Conservation (phyloP, 2,797 vertebrate genomes). For the Gorsachius magnificus region DNA sequence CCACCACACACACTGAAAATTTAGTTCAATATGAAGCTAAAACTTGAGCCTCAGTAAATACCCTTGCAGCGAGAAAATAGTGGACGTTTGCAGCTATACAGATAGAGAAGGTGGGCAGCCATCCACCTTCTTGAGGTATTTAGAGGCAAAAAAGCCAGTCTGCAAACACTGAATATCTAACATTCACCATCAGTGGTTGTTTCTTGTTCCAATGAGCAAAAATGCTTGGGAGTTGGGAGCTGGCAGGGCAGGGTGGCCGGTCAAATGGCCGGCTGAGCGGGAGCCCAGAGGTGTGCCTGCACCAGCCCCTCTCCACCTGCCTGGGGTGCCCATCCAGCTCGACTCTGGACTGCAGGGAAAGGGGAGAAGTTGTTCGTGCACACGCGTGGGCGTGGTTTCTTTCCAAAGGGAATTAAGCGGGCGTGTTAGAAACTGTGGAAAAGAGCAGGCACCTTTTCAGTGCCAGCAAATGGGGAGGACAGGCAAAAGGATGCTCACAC, state of each 20-base stretch:
- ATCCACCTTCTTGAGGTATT: background rate
- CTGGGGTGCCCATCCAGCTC: background rate
- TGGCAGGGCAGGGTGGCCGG: background rate
- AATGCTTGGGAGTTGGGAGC: background rate
- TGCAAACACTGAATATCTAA: background rate
- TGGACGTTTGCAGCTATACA: background rate
- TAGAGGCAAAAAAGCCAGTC: background rate
- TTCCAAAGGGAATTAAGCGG: background rate
- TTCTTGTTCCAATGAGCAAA: background rate
- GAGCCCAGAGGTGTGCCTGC: background rate
- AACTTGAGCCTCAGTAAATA: background rate
- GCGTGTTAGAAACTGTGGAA: background rate
- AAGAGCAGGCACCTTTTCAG: background rate
- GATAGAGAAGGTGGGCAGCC: background rate
- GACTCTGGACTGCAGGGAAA: accelerated
- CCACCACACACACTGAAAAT: background rate
- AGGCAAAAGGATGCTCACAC: background rate
- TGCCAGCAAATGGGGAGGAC: background rate
- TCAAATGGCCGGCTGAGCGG: background rate
- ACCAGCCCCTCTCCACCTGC: background rate
- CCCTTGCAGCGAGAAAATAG: background rate
- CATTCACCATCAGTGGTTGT: background rate
- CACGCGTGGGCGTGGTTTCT: background rate
- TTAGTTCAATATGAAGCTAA: background rate
- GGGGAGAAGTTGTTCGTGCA: background rate